phyloP scores from a whole-genome alignment of 2,888 invertebrate genomes.

The Mamestra brassicae region DNA sequence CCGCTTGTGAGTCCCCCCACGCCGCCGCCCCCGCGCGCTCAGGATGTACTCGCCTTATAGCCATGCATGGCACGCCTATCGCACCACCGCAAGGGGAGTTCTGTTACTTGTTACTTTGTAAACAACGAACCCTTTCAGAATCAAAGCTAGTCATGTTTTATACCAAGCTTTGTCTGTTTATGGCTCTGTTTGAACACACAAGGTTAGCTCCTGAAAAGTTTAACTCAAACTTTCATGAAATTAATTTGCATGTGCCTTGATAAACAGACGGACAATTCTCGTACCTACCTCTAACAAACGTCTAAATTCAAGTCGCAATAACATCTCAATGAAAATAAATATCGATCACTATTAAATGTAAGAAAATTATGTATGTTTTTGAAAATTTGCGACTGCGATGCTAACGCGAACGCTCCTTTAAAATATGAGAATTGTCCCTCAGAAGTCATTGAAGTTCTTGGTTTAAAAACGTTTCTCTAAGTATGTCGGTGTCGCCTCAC shows the following conservation, averaged over 20 bases:
- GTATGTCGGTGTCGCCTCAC: conserved; percentile 31
- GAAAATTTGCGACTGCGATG: no score
- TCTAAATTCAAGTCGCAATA: no score
- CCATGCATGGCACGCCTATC: conserved; percentile 83
- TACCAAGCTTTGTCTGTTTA: conserved; percentile 52
- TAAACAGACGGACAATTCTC: not conserved
- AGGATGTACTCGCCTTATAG: conserved; percentile 83
- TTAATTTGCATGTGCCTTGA: conserved; percentile 26
- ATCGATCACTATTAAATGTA: no score
- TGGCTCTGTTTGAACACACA: conserved; percentile 30
- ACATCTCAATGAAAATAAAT: no score
- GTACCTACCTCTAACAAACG: no score
- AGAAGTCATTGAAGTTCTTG: not conserved
- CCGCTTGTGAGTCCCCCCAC: conserved; percentile 80
- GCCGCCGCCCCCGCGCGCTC: conserved; percentile 70
- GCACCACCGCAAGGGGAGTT: conserved; percentile 75
- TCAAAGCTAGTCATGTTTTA: conserved; percentile 55
- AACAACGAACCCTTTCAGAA: conserved; percentile 78
- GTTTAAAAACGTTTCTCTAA: conserved; percentile 13
- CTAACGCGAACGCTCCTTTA: no score
- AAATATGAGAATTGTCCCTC: no score
- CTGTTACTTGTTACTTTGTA: conserved; percentile 77
- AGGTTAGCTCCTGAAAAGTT: conserved; percentile 2
- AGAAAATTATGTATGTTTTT: no score
- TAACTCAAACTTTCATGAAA: not conserved